phyloP scores from a whole-genome alignment of 2,888 invertebrate genomes.

The Adineta ricciae region DNA sequence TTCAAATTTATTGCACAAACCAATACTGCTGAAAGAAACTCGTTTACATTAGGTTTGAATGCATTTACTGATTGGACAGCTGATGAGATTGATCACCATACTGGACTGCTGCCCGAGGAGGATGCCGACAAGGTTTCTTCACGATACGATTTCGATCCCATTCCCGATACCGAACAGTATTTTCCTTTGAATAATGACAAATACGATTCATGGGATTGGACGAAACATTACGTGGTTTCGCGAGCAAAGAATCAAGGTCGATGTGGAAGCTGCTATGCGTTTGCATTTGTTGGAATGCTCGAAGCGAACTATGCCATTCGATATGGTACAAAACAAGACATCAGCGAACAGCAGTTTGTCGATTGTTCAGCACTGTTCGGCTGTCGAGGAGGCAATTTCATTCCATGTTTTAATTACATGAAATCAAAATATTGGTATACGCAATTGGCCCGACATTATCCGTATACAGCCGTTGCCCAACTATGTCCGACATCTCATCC shows the following conservation, averaged over 20 bases:
- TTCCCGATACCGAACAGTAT: background rate
- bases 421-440: background rate
- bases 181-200: conserved; percentile 25
- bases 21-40: background rate
- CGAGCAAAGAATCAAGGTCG: conserved; percentile 41
- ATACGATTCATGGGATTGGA: conserved; percentile 41
- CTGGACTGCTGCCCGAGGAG: no score
- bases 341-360: background rate
- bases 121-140: background rate
- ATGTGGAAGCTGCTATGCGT: conserved; percentile 6
- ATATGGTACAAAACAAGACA: background rate
- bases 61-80: background rate
- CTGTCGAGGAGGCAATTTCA: background rate
- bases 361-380: background rate
- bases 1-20: background rate
- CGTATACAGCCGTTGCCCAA: background rate
- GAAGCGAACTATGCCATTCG: background rate
- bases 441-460: background rate
- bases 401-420: no score
- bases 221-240: conserved; percentile 39
- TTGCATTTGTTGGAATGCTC: background rate
- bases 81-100: background rate
- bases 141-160: background rate
- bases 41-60: background rate
- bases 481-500: background rate